phyloP scores from a whole-genome alignment of 2,888 invertebrate genomes.

The Eupithecia dodoneata region DNA sequence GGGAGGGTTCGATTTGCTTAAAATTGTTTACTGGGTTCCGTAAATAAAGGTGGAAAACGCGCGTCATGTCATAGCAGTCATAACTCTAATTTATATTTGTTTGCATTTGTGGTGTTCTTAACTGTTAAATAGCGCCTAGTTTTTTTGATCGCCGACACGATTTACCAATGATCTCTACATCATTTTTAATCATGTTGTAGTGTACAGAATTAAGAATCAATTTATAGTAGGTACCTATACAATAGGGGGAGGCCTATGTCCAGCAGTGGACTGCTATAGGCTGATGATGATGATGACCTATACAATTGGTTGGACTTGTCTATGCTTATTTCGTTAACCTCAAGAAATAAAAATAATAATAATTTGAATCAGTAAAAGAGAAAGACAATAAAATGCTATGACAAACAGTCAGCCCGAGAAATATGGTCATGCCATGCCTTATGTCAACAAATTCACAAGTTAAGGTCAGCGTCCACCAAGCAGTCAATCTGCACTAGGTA shows the following conservation, averaged over 20 bases:
- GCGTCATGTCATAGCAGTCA: slow-evolving; percentile 7
- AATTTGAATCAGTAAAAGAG: background rate
- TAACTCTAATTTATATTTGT: slow-evolving; percentile 2
- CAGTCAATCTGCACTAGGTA: background rate
- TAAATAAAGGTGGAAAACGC: slow-evolving; percentile 6
- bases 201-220: background rate
- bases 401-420: background rate
- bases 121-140: background rate
- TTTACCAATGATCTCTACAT: background rate
- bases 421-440: background rate
- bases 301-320: no score
- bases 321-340: no score
- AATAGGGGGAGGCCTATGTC: no score
- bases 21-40: slow-evolving; percentile 15
- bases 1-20: slow-evolving; percentile 1
- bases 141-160: background rate
- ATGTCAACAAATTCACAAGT: background rate
- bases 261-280: no score
- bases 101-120: background rate
- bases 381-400: background rate
- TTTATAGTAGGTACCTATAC: no score
- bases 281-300: no score
- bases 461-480: background rate
- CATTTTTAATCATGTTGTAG: background rate
- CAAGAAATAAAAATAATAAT: no score